A percentile compares a stretch with the other conserved stretches of the same genome.
Evolutionary conservation across 1,140 invertebrate genomes (phyloP).

Genomic region (Zaprionus camerounensis): DNA sequence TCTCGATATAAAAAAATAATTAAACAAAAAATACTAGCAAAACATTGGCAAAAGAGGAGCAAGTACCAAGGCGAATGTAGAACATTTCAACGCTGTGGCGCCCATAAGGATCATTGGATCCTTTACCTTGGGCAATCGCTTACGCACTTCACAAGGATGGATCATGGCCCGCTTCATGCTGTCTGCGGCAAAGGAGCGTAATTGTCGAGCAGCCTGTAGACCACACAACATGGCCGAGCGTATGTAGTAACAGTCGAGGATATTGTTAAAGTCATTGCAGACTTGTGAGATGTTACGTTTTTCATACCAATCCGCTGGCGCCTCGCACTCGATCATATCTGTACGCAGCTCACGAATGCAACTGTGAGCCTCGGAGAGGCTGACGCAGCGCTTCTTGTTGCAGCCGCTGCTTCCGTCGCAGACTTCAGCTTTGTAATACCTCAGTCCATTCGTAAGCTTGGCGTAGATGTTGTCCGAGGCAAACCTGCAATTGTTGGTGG

Average conservation of each 20-base stretch:
- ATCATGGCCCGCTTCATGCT: constrained; percentile 61
- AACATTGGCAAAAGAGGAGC: neutral
- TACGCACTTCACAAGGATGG: constrained; percentile 43
- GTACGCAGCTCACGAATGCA: constrained; percentile 72
- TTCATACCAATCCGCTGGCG: constrained; percentile 79
- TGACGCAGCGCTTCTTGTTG: constrained; percentile 57
- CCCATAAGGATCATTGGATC: constrained; percentile 57
- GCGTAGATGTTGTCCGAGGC: constrained; percentile 67
- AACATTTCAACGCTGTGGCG: neutral
- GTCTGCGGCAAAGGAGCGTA: constrained; percentile 69
- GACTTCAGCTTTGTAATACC: constrained; percentile 57
- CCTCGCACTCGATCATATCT: constrained; percentile 80
- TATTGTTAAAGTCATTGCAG: constrained; percentile 63
- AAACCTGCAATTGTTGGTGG: constrained; percentile 50
- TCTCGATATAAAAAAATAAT: neutral
- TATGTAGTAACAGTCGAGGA: constrained; percentile 75
- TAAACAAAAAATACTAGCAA: constrained; percentile 6
- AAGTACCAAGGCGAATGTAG: neutral
- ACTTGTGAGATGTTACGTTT: constrained; percentile 53
- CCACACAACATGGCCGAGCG: constrained; percentile 74
- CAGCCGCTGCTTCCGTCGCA: constrained; percentile 49
- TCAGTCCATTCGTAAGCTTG: constrained; percentile 53
- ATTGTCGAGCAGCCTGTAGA: constrained; percentile 53
- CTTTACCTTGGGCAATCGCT: constrained; percentile 46
- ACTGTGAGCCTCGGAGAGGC: constrained; percentile 51